Evolutionary conservation across 2,888 invertebrate genomes (phyloP).

Genomic region (Silvanus unidentatus): DNA sequence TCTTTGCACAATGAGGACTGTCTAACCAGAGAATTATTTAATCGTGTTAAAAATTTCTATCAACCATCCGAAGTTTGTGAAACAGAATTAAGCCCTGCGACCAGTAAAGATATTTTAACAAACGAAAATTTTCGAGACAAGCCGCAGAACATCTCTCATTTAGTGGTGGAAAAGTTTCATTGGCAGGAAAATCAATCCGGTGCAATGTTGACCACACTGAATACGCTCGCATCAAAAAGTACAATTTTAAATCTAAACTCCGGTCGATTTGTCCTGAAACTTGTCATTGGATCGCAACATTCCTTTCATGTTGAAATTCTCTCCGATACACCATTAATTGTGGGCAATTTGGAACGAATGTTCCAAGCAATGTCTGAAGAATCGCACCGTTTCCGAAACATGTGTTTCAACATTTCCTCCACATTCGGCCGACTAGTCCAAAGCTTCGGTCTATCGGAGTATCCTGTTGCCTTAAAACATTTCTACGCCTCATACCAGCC

Average conservation of each 20-base stretch:
- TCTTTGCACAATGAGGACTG: conserved; percentile 6
- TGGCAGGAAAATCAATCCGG: conserved; percentile 32
- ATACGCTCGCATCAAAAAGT: conserved; percentile 31
- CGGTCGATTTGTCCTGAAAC: conserved; percentile 19
- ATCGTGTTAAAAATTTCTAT: conserved; percentile 1
- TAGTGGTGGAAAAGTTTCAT: conserved; percentile 33
- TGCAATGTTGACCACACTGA: conserved; percentile 22
- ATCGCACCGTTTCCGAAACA: conserved; percentile 28
- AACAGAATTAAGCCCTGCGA: background rate
- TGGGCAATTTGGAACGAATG: conserved; percentile 33
- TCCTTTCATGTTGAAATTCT: no score
- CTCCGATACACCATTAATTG: conserved; percentile 27
- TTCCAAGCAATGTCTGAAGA: conserved; percentile 32
- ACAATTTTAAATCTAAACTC: conserved; percentile 29
- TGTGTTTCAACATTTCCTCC: conserved; percentile 30
- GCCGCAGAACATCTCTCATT: conserved; percentile 13
- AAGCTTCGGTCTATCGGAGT: conserved; percentile 33
- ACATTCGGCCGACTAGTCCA: conserved; percentile 34
- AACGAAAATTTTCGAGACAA: no score
- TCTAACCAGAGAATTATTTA: conserved; percentile 10
- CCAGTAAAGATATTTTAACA: no score
- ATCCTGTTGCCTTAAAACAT: conserved; percentile 17
- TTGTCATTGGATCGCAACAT: background rate
- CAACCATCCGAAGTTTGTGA: background rate
- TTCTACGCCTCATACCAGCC: conserved; percentile 35